Base-by-base conservation (phyloP, 2,888 invertebrate species). In the Desoria tigrina region DNA sequence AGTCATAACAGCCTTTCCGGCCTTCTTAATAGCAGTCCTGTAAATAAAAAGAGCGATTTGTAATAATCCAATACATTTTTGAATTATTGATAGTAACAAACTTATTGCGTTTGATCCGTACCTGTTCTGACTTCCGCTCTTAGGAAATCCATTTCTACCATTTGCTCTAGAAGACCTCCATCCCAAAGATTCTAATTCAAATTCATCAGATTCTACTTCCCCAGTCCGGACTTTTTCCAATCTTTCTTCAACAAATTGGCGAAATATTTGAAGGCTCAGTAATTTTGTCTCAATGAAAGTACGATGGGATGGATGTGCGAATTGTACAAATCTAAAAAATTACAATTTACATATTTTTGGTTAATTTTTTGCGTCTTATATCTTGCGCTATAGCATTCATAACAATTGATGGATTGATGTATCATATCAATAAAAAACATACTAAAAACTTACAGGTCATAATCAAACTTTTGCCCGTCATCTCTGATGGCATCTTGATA, bases 181-280 rank as follows among this genome's bases (percentile, higher is more conserved):
- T n/a, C 71, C 74, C 9, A 76, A 89, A 65, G 87, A 89, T 81
- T 97, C 96, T 78, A 89, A 85, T 81, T 98, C 97, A 81, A 98
- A 98, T 79, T 96, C 93, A 80, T 98, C 97, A 39, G 90, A 90
- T 79, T 94, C 93, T 0, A 94, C 93, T 65, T 89, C 84, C 0
- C 97, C 96, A n/a, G 90, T 88, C 80, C 95, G 96, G 71, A 97
- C 84, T 84, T 94, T 88, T 76, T 92, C 90, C 75, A 97, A 82
- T 76, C 97, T 85, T 81, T 95, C 96, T 78, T 96, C 95, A 78
- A 98, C 92, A 80, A 98, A 95, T 90, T 94, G 81, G 79, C 91
- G 92, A 81, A 96, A 96, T 79, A 95, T 94, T 83, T 97, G 96
- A 60, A 95, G 84, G 77, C 94, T 88, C 75, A 95, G 83, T 88